A percentile compares a stretch with the other conserved stretches of the same genome.
Conservation (phyloP, 2,888 invertebrate genomes). For the Argyresthia goedartella region DNA sequence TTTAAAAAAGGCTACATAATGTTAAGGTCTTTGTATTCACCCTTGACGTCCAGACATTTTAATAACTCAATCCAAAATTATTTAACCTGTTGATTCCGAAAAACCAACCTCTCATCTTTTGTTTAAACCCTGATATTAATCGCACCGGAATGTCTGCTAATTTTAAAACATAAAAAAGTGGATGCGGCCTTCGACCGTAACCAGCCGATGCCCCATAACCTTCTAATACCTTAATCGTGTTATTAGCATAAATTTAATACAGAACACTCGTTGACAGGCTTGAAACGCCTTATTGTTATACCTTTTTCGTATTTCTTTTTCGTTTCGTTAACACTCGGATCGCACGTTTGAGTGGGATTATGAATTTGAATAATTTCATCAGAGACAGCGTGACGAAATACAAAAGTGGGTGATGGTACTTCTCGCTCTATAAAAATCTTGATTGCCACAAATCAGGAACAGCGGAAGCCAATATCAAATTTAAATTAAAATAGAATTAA, state of each 20-base stretch:
- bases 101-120: neutral
- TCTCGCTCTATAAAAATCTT: neutral
- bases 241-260: slow-evolving; percentile 27
- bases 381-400: slow-evolving; percentile 18
- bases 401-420: slow-evolving; percentile 12
- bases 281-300: slow-evolving; percentile 16
- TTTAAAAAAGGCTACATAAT: too few relatives aligned
- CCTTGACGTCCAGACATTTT: too few relatives aligned
- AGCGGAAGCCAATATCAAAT: too few relatives aligned
- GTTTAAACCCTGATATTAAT: neutral
- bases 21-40: too few relatives aligned
- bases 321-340: slow-evolving; percentile 26
- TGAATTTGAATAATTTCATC: slow-evolving; percentile 30
- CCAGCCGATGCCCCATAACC: slow-evolving; percentile 7
- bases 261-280: slow-evolving; percentile 18
- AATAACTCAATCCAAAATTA: too few relatives aligned
- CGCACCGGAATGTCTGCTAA: neutral
- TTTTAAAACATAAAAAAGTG: neutral
- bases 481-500: too few relatives aligned
- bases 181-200: neutral
- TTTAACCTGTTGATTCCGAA: too few relatives aligned
- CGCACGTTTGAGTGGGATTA: slow-evolving; percentile 17
- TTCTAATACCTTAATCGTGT: slow-evolving; percentile 16
- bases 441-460: too few relatives aligned
- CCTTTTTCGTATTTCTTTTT: slow-evolving; percentile 5